Conservation (phyloP, 2,888 invertebrate genomes). For the Capitulum mitella region DNA sequence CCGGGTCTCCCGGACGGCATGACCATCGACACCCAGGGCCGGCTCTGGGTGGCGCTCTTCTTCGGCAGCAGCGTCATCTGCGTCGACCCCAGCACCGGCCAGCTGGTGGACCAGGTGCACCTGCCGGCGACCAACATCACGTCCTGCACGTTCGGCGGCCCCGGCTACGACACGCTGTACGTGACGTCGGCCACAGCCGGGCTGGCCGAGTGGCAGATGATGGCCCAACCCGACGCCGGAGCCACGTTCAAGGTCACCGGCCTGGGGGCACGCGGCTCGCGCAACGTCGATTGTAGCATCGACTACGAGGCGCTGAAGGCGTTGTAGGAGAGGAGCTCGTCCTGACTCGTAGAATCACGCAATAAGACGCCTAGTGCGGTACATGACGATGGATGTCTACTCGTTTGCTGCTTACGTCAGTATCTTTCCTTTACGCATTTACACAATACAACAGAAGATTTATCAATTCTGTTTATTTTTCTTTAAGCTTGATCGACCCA, state of each 20-base stretch:
- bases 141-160: constrained; percentile 46
- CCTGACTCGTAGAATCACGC: no score
- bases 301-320: constrained; percentile 11
- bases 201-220: constrained; percentile 37
- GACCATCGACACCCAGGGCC: constrained; percentile 63
- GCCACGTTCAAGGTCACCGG: constrained; percentile 31
- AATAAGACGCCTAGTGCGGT: no score
- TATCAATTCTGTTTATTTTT: no score
- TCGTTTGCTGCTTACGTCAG: no score
- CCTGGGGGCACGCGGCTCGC: constrained; percentile 29
- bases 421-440: no score
- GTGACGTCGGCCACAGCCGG: constrained; percentile 41
- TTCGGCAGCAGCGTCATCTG: constrained; percentile 51
- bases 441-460: no score
- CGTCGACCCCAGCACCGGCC: constrained; percentile 32
- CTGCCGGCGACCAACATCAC: constrained; percentile 42
- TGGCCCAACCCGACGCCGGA: constrained; percentile 28
- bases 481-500: no score
- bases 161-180: constrained; percentile 43
- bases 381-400: no score
- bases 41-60: constrained; percentile 48
- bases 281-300: constrained; percentile 19
- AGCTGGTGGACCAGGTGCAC: constrained; percentile 39
- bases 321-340: no score
- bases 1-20: constrained; percentile 49